Evolutionary conservation across 2,888 invertebrate genomes (phyloP).

Genomic region (Calameuta filiformis): DNA sequence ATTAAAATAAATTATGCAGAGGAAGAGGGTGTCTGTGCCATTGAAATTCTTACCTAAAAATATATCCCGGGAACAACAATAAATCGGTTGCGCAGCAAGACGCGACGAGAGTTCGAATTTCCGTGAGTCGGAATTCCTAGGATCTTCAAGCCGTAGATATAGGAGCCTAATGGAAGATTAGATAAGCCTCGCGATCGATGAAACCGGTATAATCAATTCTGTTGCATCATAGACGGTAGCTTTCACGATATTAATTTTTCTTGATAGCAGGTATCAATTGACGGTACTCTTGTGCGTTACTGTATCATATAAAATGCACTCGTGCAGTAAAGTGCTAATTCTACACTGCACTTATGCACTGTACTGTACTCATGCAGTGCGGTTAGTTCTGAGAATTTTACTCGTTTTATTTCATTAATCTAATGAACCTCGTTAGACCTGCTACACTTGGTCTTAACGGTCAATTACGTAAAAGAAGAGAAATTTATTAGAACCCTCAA

Average conservation of each 20-base stretch:
- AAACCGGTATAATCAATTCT: background rate
- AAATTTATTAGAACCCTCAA: background rate
- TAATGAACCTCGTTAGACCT: background rate
- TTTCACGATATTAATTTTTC: background rate
- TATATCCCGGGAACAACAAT: background rate
- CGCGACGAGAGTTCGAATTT: background rate
- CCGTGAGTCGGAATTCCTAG: background rate
- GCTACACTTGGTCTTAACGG: background rate
- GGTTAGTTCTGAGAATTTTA: background rate
- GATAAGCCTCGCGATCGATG: background rate
- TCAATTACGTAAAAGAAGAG: background rate
- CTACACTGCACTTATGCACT: background rate
- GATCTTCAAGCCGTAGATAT: background rate
- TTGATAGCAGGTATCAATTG: background rate
- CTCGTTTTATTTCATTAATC: background rate
- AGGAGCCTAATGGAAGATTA: background rate
- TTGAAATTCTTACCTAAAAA: constrained; percentile 3
- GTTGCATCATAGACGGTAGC: background rate
- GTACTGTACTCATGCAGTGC: background rate
- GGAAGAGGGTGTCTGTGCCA: background rate
- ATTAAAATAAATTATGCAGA: background rate
- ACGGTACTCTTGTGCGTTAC: background rate
- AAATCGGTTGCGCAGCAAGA: background rate
- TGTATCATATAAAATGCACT: background rate
- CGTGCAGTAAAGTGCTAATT: background rate